Evolutionary conservation across 2,888 invertebrate species (phyloP).

Genomic region (Acrobasis repandana): DNA sequence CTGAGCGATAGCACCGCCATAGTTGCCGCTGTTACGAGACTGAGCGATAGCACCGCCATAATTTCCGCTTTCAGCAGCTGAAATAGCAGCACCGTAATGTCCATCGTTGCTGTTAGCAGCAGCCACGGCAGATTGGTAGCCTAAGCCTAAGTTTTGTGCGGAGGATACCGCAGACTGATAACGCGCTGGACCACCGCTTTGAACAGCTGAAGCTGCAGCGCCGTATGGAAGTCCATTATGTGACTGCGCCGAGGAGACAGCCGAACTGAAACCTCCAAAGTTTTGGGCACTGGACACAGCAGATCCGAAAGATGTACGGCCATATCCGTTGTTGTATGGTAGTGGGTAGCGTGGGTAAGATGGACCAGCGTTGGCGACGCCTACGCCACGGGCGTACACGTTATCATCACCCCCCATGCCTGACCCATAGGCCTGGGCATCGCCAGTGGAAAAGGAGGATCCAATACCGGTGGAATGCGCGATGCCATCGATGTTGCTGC

Average conservation of each 20-base stretch:
- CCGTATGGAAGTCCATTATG: conserved; percentile 45
- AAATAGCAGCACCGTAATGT: conserved; percentile 51
- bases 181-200: conserved; percentile 39
- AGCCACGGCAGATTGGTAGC: conserved; percentile 42
- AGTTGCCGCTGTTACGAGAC: conserved; percentile 42
- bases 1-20: conserved; percentile 49
- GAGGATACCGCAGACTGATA: conserved; percentile 47
- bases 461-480: conserved; percentile 65
- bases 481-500: conserved; percentile 70
- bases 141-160: conserved; percentile 42
- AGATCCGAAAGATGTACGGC: conserved; percentile 42
- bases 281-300: conserved; percentile 54
- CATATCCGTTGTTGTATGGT: conserved; percentile 36
- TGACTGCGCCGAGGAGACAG: conserved; percentile 54
- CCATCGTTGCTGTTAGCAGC: conserved; percentile 39
- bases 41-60: conserved; percentile 49
- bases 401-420: conserved; percentile 51
- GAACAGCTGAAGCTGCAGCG: conserved; percentile 43
- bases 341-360: conserved; percentile 30
- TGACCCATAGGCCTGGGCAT: conserved; percentile 59
- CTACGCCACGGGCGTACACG: conserved; percentile 57
- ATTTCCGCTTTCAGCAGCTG: conserved; percentile 49
- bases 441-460: conserved; percentile 59
- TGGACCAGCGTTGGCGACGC: conserved; percentile 55
- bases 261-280: conserved; percentile 51